Base-by-base conservation (phyloP, 2,888 invertebrate species). In the Megamerina dolium region DNA sequence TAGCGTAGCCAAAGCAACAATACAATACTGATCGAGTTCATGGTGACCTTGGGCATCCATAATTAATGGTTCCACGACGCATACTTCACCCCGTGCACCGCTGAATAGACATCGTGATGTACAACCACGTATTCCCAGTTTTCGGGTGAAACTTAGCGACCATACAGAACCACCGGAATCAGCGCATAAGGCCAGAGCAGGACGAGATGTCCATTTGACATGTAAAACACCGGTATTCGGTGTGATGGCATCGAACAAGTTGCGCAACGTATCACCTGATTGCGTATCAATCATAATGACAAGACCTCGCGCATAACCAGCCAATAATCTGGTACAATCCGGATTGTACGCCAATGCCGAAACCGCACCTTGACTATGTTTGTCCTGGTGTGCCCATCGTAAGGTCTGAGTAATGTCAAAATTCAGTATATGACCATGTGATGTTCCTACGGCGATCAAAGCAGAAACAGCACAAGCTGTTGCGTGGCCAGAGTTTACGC, bases 101-200 rank as follows among this genome's bases (percentile, higher is more conserved):
- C 96, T 95, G 72, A 99, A 99, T 13, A 99, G 75, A 67, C 97
- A 96, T 40, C 90, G 86, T 1, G 92, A 87, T 48, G 90, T 86
- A 67, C 89, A 90, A 1, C 87, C 85, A 32, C 94, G 77, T 27
- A 92, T 86, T 12, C 93, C 94, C 55, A 95, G 77, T 10, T 88
- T 82, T 45, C 93, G 77, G 31, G 87, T 89, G 63, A 95, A 94
- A 58, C 83, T 87, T 27, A 96, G 74, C 53, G 93, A 85, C 81
- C 94, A 97, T 2, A 97, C 95, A 2, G 94, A 96, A 1, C 97
- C 97, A 3, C 94, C 91, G 35, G 88, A 89, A 63, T 97, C 96
- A 16, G 91, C 86, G 56, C 85, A 85, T 21, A 90, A 73, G 1
- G 88, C 90, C 45, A 88, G 66, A 19, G 83, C 81, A 5, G 82